Evolutionary conservation across 1,140 invertebrate species (phyloP).

Genomic region (Pachyrhynchus sulphureomaculatus): DNA sequence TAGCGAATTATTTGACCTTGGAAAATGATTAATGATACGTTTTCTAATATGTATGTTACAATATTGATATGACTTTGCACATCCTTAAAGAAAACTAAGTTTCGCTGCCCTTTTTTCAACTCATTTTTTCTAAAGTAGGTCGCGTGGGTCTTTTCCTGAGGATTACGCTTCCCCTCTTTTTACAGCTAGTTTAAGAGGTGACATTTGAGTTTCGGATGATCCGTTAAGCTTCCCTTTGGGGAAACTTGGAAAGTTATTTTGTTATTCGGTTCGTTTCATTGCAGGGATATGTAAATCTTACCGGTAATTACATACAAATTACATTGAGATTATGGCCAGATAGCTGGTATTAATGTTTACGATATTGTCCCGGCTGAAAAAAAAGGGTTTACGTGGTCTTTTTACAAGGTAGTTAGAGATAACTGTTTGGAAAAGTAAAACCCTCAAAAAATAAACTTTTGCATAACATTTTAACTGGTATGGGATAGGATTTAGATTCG

Average conservation of each 20-base stretch:
- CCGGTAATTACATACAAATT: conserved; percentile 28
- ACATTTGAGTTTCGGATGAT: conserved; percentile 36
- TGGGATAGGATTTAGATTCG: too few relatives aligned
- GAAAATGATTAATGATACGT: too few relatives aligned
- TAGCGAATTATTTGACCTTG: too few relatives aligned
- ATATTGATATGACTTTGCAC: too few relatives aligned
- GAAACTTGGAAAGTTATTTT: conserved; percentile 26
- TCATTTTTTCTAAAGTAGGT: conserved; percentile 21
- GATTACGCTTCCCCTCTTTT: conserved; percentile 31
- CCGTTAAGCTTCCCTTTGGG: conserved; percentile 29
- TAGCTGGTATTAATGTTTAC: conserved; percentile 6
- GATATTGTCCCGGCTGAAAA: background rate
- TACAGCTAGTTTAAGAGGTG: conserved; percentile 35
- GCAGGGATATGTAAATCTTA: conserved; percentile 29
- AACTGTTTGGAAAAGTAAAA: background rate
- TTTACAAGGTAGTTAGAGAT: background rate
- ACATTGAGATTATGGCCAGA: conserved; percentile 15
- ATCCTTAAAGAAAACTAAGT: background rate
- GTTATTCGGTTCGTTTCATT: conserved; percentile 22
- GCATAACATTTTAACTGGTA: too few relatives aligned
- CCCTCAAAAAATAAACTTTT: too few relatives aligned
- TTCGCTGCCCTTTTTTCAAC: background rate
- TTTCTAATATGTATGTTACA: too few relatives aligned
- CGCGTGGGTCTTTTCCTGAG: conserved; percentile 15
- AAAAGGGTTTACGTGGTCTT: background rate